These are phyloP conservation scores for Gymnarchus niloticus DNA, from an alignment of 2,113 vertebrate genomes.

Conservation along the genomic window DNA sequence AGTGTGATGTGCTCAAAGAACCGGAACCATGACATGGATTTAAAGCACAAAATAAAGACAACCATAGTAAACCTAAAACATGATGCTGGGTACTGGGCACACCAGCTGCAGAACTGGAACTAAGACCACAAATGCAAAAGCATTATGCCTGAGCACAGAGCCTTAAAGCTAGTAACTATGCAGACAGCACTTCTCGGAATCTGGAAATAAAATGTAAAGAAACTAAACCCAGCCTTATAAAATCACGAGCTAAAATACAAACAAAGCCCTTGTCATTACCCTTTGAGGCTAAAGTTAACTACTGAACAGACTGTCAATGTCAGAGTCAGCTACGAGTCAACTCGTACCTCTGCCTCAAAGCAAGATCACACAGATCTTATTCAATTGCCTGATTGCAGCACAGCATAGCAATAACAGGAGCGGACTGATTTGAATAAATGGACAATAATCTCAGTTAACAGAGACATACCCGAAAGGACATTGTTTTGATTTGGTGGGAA, in stretches of 20 bases:
- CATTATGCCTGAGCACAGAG: background rate
- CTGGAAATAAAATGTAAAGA: background rate
- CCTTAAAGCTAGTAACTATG: background rate
- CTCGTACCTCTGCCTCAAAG: background rate
- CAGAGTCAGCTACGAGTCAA: background rate
- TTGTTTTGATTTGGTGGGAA: background rate
- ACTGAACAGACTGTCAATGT: background rate
- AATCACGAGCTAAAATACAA: too few species aligned
- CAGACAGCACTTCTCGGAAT: background rate
- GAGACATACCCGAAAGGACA: background rate
- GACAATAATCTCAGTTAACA: background rate
- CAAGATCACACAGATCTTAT: background rate
- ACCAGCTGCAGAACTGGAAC: background rate
- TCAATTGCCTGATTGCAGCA: background rate
- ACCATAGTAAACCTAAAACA: too few species aligned
- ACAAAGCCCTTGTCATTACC: background rate
- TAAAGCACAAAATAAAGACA: too few species aligned
- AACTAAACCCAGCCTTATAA: background rate
- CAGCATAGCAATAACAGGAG: background rate
- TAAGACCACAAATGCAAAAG: background rate
- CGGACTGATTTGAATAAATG: background rate
- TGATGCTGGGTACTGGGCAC: too few species aligned
- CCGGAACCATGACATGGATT: too few species aligned
- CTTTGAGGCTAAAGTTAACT: background rate
- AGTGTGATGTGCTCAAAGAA: too few species aligned